A percentile compares a stretch with the other conserved stretches of the same genome.
These are phyloP conservation scores for Andrena fulva DNA, from an alignment of 2,888 invertebrate genomes.

Conservation along the genomic window DNA sequence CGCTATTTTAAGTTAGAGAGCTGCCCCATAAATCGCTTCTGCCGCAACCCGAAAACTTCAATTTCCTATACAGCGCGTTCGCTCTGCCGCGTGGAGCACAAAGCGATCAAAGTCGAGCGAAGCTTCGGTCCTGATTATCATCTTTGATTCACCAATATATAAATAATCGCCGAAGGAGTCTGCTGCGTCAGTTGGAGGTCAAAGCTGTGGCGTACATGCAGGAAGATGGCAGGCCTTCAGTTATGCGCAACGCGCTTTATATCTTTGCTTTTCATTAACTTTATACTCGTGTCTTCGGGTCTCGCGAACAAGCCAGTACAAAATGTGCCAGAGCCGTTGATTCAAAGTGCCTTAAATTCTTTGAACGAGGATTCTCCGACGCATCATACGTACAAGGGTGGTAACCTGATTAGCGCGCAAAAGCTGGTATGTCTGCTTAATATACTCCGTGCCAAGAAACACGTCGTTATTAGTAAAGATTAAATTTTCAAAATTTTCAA, in stretches of 20 bases:
- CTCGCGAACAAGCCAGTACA: constrained; percentile 69
- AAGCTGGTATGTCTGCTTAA: constrained; percentile 74
- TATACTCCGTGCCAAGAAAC: neutral
- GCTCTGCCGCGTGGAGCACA: neutral
- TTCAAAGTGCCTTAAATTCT: constrained; percentile 76
- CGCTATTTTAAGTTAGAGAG: constrained; percentile 8
- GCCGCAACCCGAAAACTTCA: neutral
- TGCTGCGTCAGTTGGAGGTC: constrained; percentile 53
- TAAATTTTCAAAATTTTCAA: neutral
- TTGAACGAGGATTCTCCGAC: constrained; percentile 77
- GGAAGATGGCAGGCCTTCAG: constrained; percentile 65
- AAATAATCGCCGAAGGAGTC: constrained; percentile 28
- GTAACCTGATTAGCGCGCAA: constrained; percentile 78
- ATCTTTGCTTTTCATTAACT: constrained; percentile 38
- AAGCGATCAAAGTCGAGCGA: neutral
- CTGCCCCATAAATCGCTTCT: neutral
- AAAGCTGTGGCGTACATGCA: constrained; percentile 38
- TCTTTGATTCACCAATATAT: constrained; percentile 34
- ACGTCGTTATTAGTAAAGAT: neutral
- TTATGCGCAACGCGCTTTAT: constrained; percentile 26
- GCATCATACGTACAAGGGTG: constrained; percentile 76
- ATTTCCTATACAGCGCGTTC: neutral
- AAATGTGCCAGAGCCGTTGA: constrained; percentile 71
- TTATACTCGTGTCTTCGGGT: constrained; percentile 33
- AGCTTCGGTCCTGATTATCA: constrained; percentile 20